These are phyloP conservation scores for Diloba caeruleocephala DNA, from an alignment of 2,888 invertebrate species.

Conservation along the genomic window DNA sequence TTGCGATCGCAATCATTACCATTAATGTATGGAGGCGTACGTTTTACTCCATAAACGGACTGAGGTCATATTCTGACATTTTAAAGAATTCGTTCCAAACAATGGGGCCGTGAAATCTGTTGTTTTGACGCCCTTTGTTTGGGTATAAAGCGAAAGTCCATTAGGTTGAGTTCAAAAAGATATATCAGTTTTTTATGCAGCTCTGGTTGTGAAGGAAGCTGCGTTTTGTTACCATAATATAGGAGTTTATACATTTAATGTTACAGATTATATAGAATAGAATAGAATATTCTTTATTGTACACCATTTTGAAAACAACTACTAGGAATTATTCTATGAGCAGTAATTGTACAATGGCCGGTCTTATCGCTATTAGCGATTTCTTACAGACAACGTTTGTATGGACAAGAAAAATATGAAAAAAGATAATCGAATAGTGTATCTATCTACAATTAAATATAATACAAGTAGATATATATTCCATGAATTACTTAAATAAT, in stretches of 20 bases:
- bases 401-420: no score
- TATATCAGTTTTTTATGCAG: slow-evolving; percentile 37
- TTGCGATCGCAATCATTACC: slow-evolving; percentile 48
- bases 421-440: no score
- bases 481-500: no score
- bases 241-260: slow-evolving; percentile 18
- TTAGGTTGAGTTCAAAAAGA: slow-evolving; percentile 45
- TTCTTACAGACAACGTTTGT: no score
- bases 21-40: slow-evolving; percentile 43
- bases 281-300: no score
- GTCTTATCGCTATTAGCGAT: no score
- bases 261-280: slow-evolving; percentile 5
- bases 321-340: no score
- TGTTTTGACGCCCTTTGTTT: slow-evolving; percentile 43
- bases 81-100: slow-evolving; percentile 57
- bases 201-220: slow-evolving; percentile 32
- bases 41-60: slow-evolving; percentile 46
- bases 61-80: slow-evolving; percentile 63
- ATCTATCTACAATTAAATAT: no score
- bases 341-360: no score
- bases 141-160: slow-evolving; percentile 42
- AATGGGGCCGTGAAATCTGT: slow-evolving; percentile 51
- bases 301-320: no score
- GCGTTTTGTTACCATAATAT: slow-evolving; percentile 17
- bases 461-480: no score